Evolutionary conservation across 2,888 invertebrate species (phyloP), one percentile per base, ranked within the genome.

Genomic region (Rutpela maculata): DNA sequence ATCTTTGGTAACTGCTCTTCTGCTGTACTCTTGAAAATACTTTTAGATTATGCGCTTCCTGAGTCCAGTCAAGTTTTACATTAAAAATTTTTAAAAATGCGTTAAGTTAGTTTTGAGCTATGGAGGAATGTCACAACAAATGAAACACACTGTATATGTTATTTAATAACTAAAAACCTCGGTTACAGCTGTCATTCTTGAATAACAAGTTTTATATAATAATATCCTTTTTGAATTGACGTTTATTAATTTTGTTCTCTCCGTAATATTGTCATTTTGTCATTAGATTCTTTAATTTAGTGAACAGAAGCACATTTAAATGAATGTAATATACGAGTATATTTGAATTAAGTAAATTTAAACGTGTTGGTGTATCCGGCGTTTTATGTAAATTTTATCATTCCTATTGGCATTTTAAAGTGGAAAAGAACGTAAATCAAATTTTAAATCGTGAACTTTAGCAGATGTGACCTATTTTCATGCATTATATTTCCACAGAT

Each of bases 361-460:
- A 50, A 50, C 12, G 15, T 35, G 22, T 26, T 26, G 50, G 50
- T 50, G 50, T 17, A n/a, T n/a, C 7, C 50, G n/a, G n/a, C 15
- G 50, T 43, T 65, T 43, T 18, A 38, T 43, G 43, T 11, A 43
- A 65, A 17, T 31, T 63, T 31, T 63, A 26, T 63, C n/a, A 31
- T 11, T 31, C 19, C n/a, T 17, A 65, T 65, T 43, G 65, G 19
- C 38, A 65, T 65, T 65, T 65, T 18, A 65, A 43, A 65, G 65
- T 65, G n/a, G 18, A n/a, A 65, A 17, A 19, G 18, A 19, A 43
- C 63, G 38, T 65, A 65, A 65, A 65, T 65, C 35, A 38, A 18
- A 65, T 65, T 43, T 65, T 65, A 65, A 65, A 43, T 65, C 10
- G 65, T 43, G 65, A 65, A 65, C 65, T 65, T 65, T 43, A 65